phyloP scores from a whole-genome alignment of 2,113 vertebrate genomes.

The Ploceus nigricollis region DNA sequence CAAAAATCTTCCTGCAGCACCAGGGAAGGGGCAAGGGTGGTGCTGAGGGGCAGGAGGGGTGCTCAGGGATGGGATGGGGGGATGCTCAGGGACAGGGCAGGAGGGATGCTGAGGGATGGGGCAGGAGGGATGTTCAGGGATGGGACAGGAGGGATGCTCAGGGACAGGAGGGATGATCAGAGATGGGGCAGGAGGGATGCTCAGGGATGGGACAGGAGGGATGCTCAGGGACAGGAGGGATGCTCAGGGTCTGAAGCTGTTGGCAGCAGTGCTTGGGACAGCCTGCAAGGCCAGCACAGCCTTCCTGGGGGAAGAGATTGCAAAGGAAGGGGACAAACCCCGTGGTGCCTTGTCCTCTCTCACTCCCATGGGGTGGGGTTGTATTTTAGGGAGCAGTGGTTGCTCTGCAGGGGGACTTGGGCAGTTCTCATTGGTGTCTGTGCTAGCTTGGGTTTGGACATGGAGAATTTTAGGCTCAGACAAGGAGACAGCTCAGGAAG shows the following conservation, averaged over 20 bases:
- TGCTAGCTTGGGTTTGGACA: not conserved
- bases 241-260: not conserved
- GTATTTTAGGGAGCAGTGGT: not conserved
- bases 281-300: not conserved
- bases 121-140: not conserved
- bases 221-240: not conserved
- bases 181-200: not conserved
- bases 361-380: accelerated
- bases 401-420: not conserved
- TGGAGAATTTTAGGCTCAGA: not conserved
- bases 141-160: not conserved
- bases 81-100: not conserved
- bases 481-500: not conserved
- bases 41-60: not conserved
- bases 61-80: not conserved
- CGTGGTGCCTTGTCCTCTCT: accelerated
- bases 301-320: not conserved
- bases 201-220: not conserved
- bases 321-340: not conserved
- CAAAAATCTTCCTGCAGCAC: not conserved
- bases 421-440: accelerated
- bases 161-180: not conserved
- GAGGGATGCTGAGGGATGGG: not conserved
- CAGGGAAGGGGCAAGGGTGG: not conserved
- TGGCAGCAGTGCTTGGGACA: not conserved